Evolutionary conservation across 2,888 invertebrate genomes (phyloP), one percentile per base, ranked within the genome.

Genomic region (Lymantria monacha): DNA sequence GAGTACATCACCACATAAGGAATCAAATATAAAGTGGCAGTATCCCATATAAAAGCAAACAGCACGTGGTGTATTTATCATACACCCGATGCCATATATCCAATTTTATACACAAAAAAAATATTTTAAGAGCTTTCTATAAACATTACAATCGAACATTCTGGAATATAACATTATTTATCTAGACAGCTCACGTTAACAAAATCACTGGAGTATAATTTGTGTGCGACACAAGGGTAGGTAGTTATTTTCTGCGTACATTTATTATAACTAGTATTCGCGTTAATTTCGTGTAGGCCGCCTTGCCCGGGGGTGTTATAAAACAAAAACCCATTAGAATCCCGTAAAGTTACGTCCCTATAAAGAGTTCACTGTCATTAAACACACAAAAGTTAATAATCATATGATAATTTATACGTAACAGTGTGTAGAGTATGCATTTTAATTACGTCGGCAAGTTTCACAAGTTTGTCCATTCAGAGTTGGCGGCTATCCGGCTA

Each of bases 371-470:
- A 48, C 46, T 46, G 59, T 67, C 61, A 68, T 68, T 68, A 66
- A 62, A 70, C n/a, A 70, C 61, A 56, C 22, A 61, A 66, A 69
- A 70, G 69, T 69, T 69, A 64, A 60, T 66, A 67, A 62, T 66
- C 63, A 69, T 59, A 70, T 66, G 66, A 61, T 69, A 70, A 66
- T 68, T 66, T 64, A 65, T 64, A 56, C 64, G 58, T 49, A 56
- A 64, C 56, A 53, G 56, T 66, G 63, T n/a, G n/a, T n/a, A n/a
- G 62, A 61, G 57, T 59, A 63, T 73, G 74, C 72, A 74, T 73
- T 73, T 71, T 74, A 74, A 74, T 73, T 69, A 67, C 55, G 54
- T 54, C 57, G 55, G 63, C 72, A 65, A 69, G 54, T 72, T 33
- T 61, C 63, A 57, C 62, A 70, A 74, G 66, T 74, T 70, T 51